Conservation (phyloP, 2,888 invertebrate species). For the Eucera pruinosa region DNA sequence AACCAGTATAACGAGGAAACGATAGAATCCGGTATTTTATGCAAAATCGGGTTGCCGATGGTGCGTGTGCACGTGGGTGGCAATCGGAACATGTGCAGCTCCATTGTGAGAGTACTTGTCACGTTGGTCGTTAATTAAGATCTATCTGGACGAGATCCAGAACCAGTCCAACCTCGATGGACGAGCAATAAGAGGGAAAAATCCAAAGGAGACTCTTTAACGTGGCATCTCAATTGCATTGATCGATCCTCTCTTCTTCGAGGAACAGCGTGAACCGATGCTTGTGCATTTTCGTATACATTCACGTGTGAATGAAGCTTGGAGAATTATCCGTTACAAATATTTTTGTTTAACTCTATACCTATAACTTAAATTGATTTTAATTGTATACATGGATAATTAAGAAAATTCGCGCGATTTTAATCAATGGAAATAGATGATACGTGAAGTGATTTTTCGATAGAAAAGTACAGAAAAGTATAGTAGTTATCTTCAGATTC, state of each 20-base stretch:
- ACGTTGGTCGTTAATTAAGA: conserved; percentile 76
- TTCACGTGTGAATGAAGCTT: no score
- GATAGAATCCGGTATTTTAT: conserved; percentile 45
- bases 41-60: conserved; percentile 48
- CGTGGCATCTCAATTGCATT: not conserved
- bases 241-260: conserved; percentile 1
- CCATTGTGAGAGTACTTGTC: conserved; percentile 72
- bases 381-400: no score
- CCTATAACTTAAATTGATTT: no score
- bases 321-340: no score
- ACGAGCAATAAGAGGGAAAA: conserved; percentile 58
- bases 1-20: conserved; percentile 53
- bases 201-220: not conserved
- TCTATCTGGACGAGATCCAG: conserved; percentile 58
- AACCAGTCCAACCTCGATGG: conserved; percentile 66
- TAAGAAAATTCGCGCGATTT: no score
- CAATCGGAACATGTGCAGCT: conserved; percentile 64
- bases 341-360: no score
- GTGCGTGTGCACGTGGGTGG: conserved; percentile 71
- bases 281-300: no score
- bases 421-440: no score
- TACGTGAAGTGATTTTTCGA: no score
- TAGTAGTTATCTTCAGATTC: no score
- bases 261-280: no score
- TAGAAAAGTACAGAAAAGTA: no score